Conservation (phyloP, 2,113 vertebrate species). For the Noturus placidus region DNA sequence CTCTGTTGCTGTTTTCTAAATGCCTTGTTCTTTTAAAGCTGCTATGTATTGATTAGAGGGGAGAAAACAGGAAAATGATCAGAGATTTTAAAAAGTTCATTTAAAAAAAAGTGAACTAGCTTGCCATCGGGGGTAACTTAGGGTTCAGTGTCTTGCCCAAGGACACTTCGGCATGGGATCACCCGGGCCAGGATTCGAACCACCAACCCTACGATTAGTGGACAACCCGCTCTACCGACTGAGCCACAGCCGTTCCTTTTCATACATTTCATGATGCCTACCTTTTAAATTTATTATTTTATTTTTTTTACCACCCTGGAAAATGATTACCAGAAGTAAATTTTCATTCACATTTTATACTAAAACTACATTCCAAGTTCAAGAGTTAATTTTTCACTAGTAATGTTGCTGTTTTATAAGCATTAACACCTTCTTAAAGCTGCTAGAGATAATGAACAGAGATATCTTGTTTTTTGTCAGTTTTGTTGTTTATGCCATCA, state of each 20-base stretch:
- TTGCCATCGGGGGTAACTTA: too few relatives aligned
- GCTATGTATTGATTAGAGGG: background rate
- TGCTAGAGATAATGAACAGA: slow-evolving; percentile 33
- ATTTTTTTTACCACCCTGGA: background rate
- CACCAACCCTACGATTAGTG: too few relatives aligned
- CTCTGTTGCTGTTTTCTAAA: slow-evolving; percentile 11
- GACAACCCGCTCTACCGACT: too few relatives aligned
- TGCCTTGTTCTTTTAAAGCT: slow-evolving; percentile 9
- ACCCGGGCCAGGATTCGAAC: too few relatives aligned
- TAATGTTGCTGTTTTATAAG: background rate
- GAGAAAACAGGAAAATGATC: background rate
- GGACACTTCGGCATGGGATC: too few relatives aligned
- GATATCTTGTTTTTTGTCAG: slow-evolving; percentile 33
- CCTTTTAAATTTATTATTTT: too few relatives aligned
- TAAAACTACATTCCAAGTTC: background rate
- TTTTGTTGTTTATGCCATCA: background rate
- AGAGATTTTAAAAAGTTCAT: background rate
- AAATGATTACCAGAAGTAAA: background rate
- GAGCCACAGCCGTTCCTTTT: too few relatives aligned
- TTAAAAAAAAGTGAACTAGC: too few relatives aligned
- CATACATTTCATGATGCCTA: too few relatives aligned
- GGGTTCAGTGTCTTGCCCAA: too few relatives aligned
- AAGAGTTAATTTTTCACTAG: slow-evolving; percentile 15
- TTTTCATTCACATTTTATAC: background rate
- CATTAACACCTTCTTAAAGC: slow-evolving; percentile 5